Base-by-base conservation (phyloP, 30 jellyfish, hydroid and myxozoan genomes). In the Aurelia aurita region DNA sequence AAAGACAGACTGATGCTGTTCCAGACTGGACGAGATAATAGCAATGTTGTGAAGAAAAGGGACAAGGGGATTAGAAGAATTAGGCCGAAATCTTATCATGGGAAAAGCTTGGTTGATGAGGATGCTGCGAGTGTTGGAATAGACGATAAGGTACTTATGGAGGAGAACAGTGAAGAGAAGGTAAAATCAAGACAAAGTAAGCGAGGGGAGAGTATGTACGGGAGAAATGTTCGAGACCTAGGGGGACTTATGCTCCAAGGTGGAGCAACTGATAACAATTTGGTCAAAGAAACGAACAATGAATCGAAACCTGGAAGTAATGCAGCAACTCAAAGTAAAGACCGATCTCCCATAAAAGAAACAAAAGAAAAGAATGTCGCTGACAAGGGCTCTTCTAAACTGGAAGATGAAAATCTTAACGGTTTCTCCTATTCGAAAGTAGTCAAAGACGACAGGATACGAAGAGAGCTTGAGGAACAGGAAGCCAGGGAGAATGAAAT, bases 41-140 rank as follows among this genome's bases (percentile, higher is more conserved):
- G 28, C 14, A 74, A 57, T 11, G 82, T 21, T 1, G 87, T 46
- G 20, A 31, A 54, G 54, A 65, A 21, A 39, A 45, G 87, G 31
- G 87, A 43, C 3, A 46, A 44, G 11, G 62, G 43, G 65, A 57
- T 58, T 1, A 29, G 87, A 26, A 54, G 60, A 62, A 31, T 34
- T 29, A 69, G 93, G 57, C 93, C 93, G 5, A 83, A 69, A 43
- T 83, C 93, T 16, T 70, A 61, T 58, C 93, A 83, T 43, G 87
- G 93, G 20, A 66, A 49, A 20, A 46, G 84, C 49, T 71, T 45
- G 58, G 58, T 7, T 19, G 69, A 71, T 9, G 84, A 71, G 21
- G 74, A 14, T 22, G 3, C 0, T 26, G 15, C 13, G 1, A 34
- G 29, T 31, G 49, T 43, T 12, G 29, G 9, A 27, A 23, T 34